Evolutionary conservation across 2,797 vertebrate species (phyloP), one percentile per base, ranked within the genome.

Genomic region (Eospalax fontanierii): DNA sequence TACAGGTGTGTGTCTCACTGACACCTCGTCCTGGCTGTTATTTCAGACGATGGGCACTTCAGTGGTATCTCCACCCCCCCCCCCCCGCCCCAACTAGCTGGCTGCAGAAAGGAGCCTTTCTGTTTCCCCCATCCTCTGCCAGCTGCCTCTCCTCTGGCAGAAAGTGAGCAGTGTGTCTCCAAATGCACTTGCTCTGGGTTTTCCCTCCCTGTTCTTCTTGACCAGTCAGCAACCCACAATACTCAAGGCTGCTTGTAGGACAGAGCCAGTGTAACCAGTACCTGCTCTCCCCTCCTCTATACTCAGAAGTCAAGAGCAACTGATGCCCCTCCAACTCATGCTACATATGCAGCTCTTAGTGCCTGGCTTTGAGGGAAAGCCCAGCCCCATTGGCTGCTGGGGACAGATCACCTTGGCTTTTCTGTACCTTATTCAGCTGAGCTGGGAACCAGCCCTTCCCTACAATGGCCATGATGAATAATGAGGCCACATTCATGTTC

Each of bases 1-100:
- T 94, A 85, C 91, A 97, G 95, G 91, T 89, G 95, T 95, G 92
- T 86, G 90, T 95, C 43, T 91, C 10, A 0, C 70, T 86, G 93
- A 83, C 75, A 74, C 28, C 81, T 85, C 12, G n/a, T 46, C 33
- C 61, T 82, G 35, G 6, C 57, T 88, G 28, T 86, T 73, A 54
- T 89, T 80, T 92, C 91, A 92, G 33, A 76, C 3, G 14, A 35
- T 57, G 71, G 93, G 54, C 43, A 22, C 87, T 78, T 66, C 15
- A 59, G 63, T 43, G 2, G 66, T 8, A 4, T 78, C 63, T 73
- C 16, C 76, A 80, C 66, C 38, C 4, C 14, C 4, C 2, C 73
- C 19, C 70, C 28, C 57, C 43, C 43, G n/a, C 22, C 33, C 63
- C 74, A 87, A 10, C 90, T 15, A 50, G 28, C 86, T 46, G 38